These are phyloP conservation scores for Sinocyclocheilus anophthalmus DNA, from an alignment of 2,113 vertebrate species.

Conservation along the genomic window DNA sequence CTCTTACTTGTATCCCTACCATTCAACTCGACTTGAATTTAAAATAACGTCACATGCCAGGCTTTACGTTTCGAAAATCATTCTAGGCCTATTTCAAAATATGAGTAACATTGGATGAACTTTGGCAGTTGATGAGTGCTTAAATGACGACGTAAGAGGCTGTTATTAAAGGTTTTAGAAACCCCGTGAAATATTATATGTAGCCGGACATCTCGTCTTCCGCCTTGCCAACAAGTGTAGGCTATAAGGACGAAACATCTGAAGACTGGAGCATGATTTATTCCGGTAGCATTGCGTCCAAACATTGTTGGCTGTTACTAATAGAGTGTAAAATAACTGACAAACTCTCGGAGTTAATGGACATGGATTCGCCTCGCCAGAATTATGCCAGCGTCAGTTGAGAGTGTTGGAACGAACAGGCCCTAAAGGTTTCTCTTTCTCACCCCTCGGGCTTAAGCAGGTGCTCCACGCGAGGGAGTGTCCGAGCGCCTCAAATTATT, in stretches of 20 bases:
- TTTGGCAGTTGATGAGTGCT: background rate
- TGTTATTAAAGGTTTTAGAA: background rate
- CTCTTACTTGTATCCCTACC: background rate
- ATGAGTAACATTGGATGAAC: background rate
- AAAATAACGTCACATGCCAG: background rate
- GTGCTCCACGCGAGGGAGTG: conserved; percentile 57
- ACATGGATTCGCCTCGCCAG: background rate
- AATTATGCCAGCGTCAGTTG: background rate
- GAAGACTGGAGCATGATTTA: background rate
- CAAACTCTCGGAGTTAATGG: background rate
- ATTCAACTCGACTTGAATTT: background rate
- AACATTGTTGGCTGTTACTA: background rate
- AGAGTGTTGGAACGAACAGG: background rate
- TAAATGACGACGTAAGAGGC: background rate
- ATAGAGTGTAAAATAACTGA: background rate
- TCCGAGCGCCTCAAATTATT: conserved; percentile 59
- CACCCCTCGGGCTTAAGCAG: conserved; percentile 52
- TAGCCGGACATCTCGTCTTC: background rate
- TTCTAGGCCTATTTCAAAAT: background rate
- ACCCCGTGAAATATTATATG: background rate
- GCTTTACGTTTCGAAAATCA: background rate
- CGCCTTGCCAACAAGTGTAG: background rate
- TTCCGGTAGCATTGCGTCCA: background rate
- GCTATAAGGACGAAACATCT: background rate
- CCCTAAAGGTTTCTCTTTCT: background rate